phyloP scores from a whole-genome alignment of 2,888 invertebrate species.

The Dasypolia templi region DNA sequence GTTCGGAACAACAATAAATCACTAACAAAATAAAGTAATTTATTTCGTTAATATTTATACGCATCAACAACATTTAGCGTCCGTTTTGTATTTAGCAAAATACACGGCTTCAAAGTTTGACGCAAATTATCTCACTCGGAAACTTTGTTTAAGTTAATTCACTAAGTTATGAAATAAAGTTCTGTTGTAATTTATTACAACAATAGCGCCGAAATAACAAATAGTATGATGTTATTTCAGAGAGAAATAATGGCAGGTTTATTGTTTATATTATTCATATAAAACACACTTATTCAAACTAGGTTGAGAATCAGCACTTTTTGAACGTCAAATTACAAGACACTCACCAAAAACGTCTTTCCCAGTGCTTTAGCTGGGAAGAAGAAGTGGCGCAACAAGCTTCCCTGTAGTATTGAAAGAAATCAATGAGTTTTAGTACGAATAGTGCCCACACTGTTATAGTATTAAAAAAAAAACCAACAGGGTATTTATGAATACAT shows the following conservation, averaged over 20 bases:
- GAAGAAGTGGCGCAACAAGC: too few species aligned
- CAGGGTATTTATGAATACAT: too few species aligned
- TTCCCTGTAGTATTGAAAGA: not conserved
- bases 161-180: conserved; percentile 50
- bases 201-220: conserved; percentile 11
- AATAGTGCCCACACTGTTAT: not conserved
- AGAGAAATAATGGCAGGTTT: not conserved
- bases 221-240: not conserved
- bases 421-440: not conserved
- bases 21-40: conserved; percentile 50
- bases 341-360: too few species aligned
- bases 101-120: conserved; percentile 56
- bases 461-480: too few species aligned
- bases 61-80: conserved; percentile 60
- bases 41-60: conserved; percentile 52
- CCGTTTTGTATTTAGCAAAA: conserved; percentile 61
- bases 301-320: too few species aligned
- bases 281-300: too few species aligned
- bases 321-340: too few species aligned
- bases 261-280: not conserved
- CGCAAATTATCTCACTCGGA: conserved; percentile 69
- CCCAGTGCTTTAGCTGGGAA: too few species aligned
- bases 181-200: conserved; percentile 57
- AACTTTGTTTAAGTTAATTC: conserved; percentile 68
- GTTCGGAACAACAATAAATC: conserved; percentile 52